Evolutionary conservation across 2,888 invertebrate genomes (phyloP), one percentile per base, ranked within the genome.

Genomic region (Matsumyia berberina): DNA sequence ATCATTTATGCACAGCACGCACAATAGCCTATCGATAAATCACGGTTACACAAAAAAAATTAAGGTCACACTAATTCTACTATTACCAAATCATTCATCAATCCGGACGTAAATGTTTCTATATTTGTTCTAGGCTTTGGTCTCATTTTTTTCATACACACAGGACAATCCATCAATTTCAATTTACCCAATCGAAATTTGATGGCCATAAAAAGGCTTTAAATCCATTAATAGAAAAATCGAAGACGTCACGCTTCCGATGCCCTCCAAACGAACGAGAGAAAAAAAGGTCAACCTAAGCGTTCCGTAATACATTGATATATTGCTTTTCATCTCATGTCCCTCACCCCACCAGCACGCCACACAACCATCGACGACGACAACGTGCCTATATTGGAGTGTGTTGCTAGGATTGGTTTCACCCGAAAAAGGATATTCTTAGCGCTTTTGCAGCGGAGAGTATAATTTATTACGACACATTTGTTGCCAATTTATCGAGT

Each of bases 391-490:
- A 31, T 3, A 49, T 62, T 35, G 70, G 70, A 64, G 67, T 51
- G 67, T 64, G 19, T 70, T 67, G 39, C 70, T 33, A 66, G 37
- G 24, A 57, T 42, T 62, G 42, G 35, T 24, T 51, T 58, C 55
- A 70, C 42, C 42, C 64, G 19, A 58, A 72, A 79, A 57, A 57
- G 64, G 66, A 79, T 79, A 79, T 66, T 66, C 58, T 58, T 64
- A 72, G 70, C 57, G 53, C 60, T 24, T 24, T 24, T 24, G 24
- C 24, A 3, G 60, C n/a, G n/a, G 35, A 44, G 55, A 49, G 31
- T 60, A 72, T 78, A 77, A 83, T 83, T 83, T 78, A 83, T 83
- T 67, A n/a, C n/a, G n/a, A n/a, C n/a, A n/a, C n/a, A 78, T 83
- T 83, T 83, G 82, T 82, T 77, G 69, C 24, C 70, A 82, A 82